phyloP scores from a whole-genome alignment of 2,113 vertebrate genomes.

The Dicentrarchus labrax region DNA sequence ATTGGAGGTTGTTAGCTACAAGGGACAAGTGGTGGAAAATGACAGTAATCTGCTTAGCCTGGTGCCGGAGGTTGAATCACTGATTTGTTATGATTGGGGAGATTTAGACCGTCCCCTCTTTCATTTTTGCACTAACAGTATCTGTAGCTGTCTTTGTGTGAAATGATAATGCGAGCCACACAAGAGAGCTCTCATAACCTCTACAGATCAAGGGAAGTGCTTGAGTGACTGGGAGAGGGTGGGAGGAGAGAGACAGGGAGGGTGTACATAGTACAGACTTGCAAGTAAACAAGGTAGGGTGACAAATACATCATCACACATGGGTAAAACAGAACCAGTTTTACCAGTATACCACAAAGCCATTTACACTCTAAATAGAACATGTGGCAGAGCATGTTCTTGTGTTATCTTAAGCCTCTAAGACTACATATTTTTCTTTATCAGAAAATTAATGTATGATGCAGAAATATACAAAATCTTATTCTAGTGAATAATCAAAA shows the following conservation, averaged over 20 bases:
- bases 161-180: slow-evolving; percentile 72
- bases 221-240: slow-evolving; percentile 48
- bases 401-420: background rate
- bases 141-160: slow-evolving; percentile 73
- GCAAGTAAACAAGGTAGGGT: slow-evolving; percentile 58
- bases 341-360: slow-evolving; percentile 7
- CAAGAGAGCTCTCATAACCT: slow-evolving; percentile 69
- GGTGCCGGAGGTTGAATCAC: slow-evolving; percentile 82
- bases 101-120: slow-evolving; percentile 77
- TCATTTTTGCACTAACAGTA: slow-evolving; percentile 76
- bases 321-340: slow-evolving; percentile 34
- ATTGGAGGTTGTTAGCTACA: slow-evolving; percentile 88
- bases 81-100: slow-evolving; percentile 86
- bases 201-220: slow-evolving; percentile 64
- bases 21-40: slow-evolving; percentile 88
- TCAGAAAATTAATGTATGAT: too few species aligned
- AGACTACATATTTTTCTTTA: background rate
- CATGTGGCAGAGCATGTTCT: background rate
- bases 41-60: slow-evolving; percentile 87
- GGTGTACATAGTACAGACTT: slow-evolving; percentile 26
- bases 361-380: slow-evolving; percentile 3
- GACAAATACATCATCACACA: slow-evolving; percentile 36
- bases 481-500: background rate
- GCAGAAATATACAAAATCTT: background rate
- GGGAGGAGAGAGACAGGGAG: slow-evolving; percentile 5